These are phyloP conservation scores for Zaprionus camerounensis DNA, from an alignment of 1,140 invertebrate genomes.

Conservation along the genomic window DNA sequence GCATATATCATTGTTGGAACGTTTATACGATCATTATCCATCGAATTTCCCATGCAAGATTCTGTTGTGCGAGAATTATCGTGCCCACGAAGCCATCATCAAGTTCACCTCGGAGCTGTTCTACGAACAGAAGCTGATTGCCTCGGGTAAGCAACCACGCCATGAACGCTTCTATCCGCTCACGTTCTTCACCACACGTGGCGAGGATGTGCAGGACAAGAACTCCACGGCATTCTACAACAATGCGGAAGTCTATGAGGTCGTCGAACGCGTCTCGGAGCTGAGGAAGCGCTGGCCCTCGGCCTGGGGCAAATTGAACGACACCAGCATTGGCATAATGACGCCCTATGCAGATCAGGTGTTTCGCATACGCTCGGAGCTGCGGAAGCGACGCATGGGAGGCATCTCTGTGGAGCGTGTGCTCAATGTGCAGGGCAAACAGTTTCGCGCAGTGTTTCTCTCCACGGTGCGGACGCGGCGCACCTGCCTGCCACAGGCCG, in stretches of 20 bases:
- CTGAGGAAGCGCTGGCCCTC: conserved; percentile 90
- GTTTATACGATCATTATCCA: conserved; percentile 92
- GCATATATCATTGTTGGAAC: conserved; percentile 91
- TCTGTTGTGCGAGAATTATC: conserved; percentile 93
- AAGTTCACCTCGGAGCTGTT: conserved; percentile 92
- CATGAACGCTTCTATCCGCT: conserved; percentile 90
- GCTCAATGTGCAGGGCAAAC: conserved; percentile 95
- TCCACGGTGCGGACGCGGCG: conserved; percentile 92
- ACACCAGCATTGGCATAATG: conserved; percentile 92
- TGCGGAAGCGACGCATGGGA: conserved; percentile 90
- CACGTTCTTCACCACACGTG: conserved; percentile 92
- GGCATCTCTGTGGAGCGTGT: conserved; percentile 94
- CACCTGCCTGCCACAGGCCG: conserved; percentile 86
- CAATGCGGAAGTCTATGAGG: conserved; percentile 92
- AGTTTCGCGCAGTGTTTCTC: conserved; percentile 93
- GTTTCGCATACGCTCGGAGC: conserved; percentile 90
- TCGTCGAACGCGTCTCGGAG: conserved; percentile 90
- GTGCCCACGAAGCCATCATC: conserved; percentile 93
- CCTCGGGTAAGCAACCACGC: conserved; percentile 88
- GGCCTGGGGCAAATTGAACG: conserved; percentile 90
- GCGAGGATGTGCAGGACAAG: conserved; percentile 90
- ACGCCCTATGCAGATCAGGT: conserved; percentile 94
- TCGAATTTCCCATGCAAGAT: conserved; percentile 91
- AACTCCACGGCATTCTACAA: conserved; percentile 95
- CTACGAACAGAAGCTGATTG: conserved; percentile 91